Evolutionary conservation across 2,113 vertebrate species (phyloP).

Genomic region (Dipodomys stephensi): DNA sequence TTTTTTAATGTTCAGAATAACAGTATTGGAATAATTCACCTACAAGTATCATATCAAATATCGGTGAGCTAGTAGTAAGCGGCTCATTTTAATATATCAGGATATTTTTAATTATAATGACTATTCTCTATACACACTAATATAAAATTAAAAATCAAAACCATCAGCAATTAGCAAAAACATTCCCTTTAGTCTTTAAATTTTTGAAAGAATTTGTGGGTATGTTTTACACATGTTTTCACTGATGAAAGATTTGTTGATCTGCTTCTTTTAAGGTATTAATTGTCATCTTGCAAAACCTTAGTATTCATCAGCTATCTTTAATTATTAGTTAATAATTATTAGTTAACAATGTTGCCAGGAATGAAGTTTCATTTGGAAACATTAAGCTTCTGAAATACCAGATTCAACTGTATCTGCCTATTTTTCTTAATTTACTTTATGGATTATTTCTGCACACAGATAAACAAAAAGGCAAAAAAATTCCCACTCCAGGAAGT

Average conservation of each 20-base stretch:
- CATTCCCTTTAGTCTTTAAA: neutral
- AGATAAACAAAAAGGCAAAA: neutral
- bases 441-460: neutral
- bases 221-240: neutral
- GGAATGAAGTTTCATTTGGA: neutral
- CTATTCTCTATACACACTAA: neutral
- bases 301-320: neutral
- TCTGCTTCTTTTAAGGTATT: neutral
- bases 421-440: neutral
- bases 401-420: neutral
- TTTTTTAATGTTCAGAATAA: neutral
- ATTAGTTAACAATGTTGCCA: neutral
- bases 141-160: neutral
- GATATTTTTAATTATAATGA: neutral
- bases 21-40: neutral
- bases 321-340: neutral
- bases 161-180: neutral
- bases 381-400: neutral
- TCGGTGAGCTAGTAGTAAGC: neutral
- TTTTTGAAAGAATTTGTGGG: neutral
- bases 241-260: neutral
- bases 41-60: neutral
- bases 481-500: neutral
- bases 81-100: neutral
- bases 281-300: neutral